These are phyloP conservation scores for Vombatus ursinus DNA, from an alignment of 2,113 vertebrate genomes.

Conservation along the genomic window DNA sequence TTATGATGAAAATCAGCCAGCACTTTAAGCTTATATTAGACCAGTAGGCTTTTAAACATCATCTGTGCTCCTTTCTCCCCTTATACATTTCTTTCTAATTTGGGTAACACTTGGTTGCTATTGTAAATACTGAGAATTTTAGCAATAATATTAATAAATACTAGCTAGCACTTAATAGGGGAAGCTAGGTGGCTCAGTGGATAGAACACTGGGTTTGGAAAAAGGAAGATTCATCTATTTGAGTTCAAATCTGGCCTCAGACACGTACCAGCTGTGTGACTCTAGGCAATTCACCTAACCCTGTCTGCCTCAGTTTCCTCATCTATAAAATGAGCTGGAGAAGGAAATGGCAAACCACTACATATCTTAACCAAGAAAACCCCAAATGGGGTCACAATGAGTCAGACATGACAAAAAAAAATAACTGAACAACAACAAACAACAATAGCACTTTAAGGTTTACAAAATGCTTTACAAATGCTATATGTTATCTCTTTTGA, in stretches of 20 bases:
- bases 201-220: neutral
- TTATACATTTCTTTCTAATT: neutral
- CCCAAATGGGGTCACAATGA: neutral
- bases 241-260: neutral
- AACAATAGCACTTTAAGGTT: neutral
- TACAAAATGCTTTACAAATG: neutral
- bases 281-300: neutral
- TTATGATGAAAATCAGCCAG: slow-evolving; percentile 29
- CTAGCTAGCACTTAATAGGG: too few species aligned
- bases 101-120: neutral
- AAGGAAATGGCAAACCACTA: neutral
- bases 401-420: neutral
- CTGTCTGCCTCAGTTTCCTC: neutral
- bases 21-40: neutral
- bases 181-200: too few species aligned
- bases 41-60: neutral
- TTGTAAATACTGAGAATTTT: slow-evolving; percentile 19
- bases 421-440: neutral
- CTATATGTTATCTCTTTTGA: neutral
- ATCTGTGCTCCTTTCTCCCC: neutral
- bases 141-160: neutral
- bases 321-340: neutral
- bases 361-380: neutral
- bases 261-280: neutral
- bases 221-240: neutral